phyloP scores from a whole-genome alignment of 2,888 invertebrate species.

The Cecidostiba fungosa region DNA sequence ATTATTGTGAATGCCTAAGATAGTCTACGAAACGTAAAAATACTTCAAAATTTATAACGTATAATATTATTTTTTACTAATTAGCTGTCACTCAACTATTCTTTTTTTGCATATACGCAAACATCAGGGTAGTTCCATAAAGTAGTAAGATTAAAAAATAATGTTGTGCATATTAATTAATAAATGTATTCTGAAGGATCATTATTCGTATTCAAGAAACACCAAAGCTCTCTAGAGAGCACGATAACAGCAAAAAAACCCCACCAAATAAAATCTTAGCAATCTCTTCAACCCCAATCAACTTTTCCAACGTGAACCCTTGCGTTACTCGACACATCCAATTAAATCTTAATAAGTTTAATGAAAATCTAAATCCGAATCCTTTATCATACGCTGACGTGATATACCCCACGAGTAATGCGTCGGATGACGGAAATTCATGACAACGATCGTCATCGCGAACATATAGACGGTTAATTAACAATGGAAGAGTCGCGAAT shows the following conservation, averaged over 20 bases:
- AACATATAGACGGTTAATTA: slow-evolving; percentile 2
- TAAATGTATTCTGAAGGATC: too few relatives aligned
- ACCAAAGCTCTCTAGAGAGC: too few relatives aligned
- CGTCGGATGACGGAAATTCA: background rate
- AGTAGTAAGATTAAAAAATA: too few relatives aligned
- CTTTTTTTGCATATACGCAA: too few relatives aligned
- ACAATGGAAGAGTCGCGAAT: background rate
- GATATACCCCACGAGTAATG: background rate
- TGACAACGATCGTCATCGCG: background rate
- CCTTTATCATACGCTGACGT: background rate
- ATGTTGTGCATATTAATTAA: too few relatives aligned
- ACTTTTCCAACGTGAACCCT: background rate
- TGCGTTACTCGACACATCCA: background rate
- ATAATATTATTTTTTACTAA: background rate
- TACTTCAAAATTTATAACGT: too few relatives aligned
- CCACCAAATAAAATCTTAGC: too few relatives aligned
- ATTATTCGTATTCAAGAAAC: too few relatives aligned
- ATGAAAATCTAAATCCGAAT: slow-evolving; percentile 24
- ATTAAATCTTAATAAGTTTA: background rate
- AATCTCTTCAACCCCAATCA: background rate
- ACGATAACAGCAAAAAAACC: too few relatives aligned
- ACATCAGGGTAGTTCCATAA: too few relatives aligned
- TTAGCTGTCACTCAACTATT: background rate
- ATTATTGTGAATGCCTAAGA: background rate
- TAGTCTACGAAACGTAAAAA: too few relatives aligned